Evolutionary conservation across 1,140 invertebrate genomes (phyloP).

Genomic region (Macrosteles quadrilineatus): DNA sequence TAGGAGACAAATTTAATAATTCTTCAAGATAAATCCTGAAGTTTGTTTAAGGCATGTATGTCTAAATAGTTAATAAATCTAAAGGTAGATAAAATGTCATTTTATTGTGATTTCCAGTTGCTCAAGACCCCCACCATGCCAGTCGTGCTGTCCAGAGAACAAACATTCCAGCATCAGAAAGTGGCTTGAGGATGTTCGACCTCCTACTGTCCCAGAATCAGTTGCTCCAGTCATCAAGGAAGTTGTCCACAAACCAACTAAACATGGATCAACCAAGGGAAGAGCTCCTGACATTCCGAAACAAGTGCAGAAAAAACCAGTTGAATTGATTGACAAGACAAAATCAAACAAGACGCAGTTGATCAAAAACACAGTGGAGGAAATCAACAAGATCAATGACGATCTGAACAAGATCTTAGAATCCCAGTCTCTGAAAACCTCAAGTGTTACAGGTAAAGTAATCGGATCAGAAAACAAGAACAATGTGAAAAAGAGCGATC

Average conservation of each 20-base stretch:
- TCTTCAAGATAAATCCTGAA: too few relatives aligned
- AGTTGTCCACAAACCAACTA: background rate
- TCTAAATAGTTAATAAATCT: too few relatives aligned
- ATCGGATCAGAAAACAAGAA: background rate
- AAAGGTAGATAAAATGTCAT: too few relatives aligned
- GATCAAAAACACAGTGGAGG: background rate
- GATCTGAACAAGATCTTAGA: background rate
- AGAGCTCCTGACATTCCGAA: slow-evolving; percentile 15
- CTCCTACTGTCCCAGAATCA: background rate
- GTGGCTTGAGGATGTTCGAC: slow-evolving; percentile 67
- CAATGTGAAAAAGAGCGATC: too few relatives aligned
- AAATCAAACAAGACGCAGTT: background rate
- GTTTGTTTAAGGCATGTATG: too few relatives aligned
- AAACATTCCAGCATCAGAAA: slow-evolving; percentile 71
- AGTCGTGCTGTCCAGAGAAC: slow-evolving; percentile 60
- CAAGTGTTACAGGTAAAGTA: background rate
- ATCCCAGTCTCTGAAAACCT: background rate
- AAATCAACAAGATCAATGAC: slow-evolving; percentile 8
- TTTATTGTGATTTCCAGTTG: too few relatives aligned
- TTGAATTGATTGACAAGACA: background rate
- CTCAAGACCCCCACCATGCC: slow-evolving; percentile 44
- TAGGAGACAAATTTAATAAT: too few relatives aligned
- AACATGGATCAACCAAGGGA: slow-evolving; percentile 4
- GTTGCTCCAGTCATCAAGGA: background rate
- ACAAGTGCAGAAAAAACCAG: slow-evolving; percentile 7